Percentiles rank a stretch among this genome's conserved stretches.
Conservation (phyloP, 2,113 vertebrate species). For the Turnix velox region DNA sequence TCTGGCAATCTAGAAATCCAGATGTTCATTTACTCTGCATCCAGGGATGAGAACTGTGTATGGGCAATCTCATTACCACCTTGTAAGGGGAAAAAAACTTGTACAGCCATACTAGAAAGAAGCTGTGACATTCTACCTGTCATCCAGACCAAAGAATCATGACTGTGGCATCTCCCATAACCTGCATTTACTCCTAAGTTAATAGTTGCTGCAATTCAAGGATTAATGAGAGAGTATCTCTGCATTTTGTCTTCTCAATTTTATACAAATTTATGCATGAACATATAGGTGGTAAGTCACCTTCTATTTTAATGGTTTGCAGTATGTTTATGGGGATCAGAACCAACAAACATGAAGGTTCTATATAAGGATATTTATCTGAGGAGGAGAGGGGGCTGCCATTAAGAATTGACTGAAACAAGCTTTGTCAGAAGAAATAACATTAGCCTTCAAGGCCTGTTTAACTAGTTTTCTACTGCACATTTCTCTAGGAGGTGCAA, state of each 20-base stretch:
- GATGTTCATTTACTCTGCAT: not conserved
- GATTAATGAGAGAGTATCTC: not conserved
- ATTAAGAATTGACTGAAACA: not conserved
- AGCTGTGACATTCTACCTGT: not conserved
- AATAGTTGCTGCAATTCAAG: not conserved
- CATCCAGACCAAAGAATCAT: not conserved
- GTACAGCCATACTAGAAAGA: not conserved
- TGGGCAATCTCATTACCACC: not conserved
- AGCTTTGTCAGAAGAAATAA: not conserved
- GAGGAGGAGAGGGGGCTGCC: not conserved
- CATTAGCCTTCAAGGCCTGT: not conserved
- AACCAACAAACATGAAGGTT: not conserved
- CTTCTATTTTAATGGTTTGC: not conserved
- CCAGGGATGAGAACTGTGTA: rapidly evolving
- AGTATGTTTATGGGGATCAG: not conserved
- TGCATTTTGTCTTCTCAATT: not conserved
- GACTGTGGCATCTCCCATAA: not conserved
- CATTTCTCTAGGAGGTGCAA: not conserved
- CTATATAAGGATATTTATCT: not conserved
- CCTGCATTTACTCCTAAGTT: not conserved
- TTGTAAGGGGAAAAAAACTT: not conserved
- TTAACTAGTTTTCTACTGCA: not conserved
- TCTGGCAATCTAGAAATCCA: not conserved
- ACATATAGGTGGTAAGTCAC: not conserved
- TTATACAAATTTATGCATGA: not conserved